Evolutionary conservation across 2,797 vertebrate genomes (phyloP).

Genomic region (Sebastes glaucus): DNA sequence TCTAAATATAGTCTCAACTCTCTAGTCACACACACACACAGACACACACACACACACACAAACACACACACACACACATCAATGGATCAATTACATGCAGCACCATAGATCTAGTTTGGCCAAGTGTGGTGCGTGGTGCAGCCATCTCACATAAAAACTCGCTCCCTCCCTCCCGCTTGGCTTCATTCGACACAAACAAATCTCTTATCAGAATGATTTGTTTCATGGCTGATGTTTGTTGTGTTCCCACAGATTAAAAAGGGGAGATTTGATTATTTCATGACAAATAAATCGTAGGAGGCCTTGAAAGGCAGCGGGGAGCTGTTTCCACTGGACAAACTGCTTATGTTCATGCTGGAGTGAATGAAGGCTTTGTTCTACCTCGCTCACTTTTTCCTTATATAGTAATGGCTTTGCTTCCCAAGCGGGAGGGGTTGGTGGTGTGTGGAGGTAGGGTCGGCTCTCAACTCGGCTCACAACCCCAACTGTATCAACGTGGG

Average conservation of each 20-base stretch:
- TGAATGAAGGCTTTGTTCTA: conserved; percentile 68
- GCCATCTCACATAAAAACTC: conserved; percentile 46
- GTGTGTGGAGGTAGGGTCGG: conserved; percentile 43
- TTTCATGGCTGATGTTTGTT: conserved; percentile 49
- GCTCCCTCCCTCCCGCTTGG: conserved; percentile 23
- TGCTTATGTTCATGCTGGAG: conserved; percentile 50
- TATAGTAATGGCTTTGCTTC: conserved; percentile 67
- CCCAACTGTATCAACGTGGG: conserved; percentile 71
- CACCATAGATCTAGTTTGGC: conserved; percentile 52
- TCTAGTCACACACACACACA: conserved; percentile 38
- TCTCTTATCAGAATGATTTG: conserved; percentile 69
- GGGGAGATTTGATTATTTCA: conserved; percentile 67
- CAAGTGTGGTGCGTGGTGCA: conserved; percentile 41
- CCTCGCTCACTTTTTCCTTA: conserved; percentile 65
- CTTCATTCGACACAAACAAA: conserved; percentile 48
- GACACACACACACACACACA: background rate
- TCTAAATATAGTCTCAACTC: conserved; percentile 80
- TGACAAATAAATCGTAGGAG: conserved; percentile 58
- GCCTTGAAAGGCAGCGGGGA: conserved; percentile 32
- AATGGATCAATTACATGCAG: conserved; percentile 63
- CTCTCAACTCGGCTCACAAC: conserved; percentile 50
- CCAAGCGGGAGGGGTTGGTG: conserved; percentile 49
- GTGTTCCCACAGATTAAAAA: conserved; percentile 68
- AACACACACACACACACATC: conserved; percentile 17
- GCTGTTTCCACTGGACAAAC: conserved; percentile 47